Evolutionary conservation across 2,888 invertebrate genomes (phyloP), one percentile per base, ranked within the genome.

Genomic region (Zootermopsis nevadensis): DNA sequence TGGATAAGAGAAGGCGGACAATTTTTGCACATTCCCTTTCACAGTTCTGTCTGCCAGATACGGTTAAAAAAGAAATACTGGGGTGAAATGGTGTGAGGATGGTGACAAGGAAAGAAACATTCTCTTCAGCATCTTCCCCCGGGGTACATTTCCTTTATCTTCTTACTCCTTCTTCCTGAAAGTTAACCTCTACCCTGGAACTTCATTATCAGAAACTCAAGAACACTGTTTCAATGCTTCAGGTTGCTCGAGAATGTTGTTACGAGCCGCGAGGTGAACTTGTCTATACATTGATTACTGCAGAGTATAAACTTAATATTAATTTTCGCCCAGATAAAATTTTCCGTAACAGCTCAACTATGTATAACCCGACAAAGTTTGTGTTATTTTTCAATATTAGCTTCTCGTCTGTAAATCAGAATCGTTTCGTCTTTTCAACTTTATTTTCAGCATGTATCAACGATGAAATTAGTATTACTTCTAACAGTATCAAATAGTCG

Each of bases 131-230:
- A 74, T 38, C 74, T 42, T 42, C 38, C n/a, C 74, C 38, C 24
- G 33, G 35, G 33, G 74, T n/a, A 69, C 31, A 22, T 69, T 69
- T 33, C 12, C 33, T 69, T 31, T 15, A 7, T 30, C 15, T 27
- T n/a, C 27, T 66, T 30, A 30, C 69, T 69, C 69, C 19, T 67
- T 31, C 74, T 35, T 74, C 42, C 38, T 74, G 74, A 74, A 74
- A 74, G 74, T 74, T 74, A 74, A 74, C 74, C 74, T 38, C 27
- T 27, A 60, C n/a, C 3, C 38, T 38, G 69, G 38, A 74, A 74
- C 38, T 74, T 74, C 74, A 74, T 74, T 74, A 74, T n/a, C 74
- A 74, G 74, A n/a, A 74, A 74, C 74, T 74, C 74, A 74, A 38
- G 38, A 74, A 38, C 38, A 38, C 33, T 4, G 74, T 38, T 24